These are phyloP conservation scores for Idris sp. DNA, from an alignment of 1,140 invertebrate genomes.

Conservation along the genomic window DNA sequence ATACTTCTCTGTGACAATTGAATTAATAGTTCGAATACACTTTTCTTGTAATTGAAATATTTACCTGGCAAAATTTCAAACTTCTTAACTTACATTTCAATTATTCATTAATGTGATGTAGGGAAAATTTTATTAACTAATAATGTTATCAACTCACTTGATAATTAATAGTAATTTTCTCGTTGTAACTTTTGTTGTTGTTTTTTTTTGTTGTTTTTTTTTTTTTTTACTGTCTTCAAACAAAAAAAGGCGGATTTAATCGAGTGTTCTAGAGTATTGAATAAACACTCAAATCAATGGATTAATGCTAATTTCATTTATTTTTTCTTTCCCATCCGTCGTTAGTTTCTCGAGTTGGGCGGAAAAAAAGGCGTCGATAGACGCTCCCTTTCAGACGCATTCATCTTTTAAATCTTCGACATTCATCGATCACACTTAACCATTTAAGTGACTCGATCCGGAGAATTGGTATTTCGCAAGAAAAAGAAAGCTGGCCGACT, in stretches of 20 bases:
- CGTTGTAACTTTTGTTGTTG: too few species aligned
- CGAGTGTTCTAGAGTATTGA: constrained; percentile 42
- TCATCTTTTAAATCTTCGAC: constrained; percentile 52
- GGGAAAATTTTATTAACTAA: too few species aligned
- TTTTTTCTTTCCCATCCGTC: constrained; percentile 11
- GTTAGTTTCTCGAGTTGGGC: constrained; percentile 1
- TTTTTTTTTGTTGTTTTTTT: constrained; percentile 37
- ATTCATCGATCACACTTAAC: constrained; percentile 56
- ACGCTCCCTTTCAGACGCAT: constrained; percentile 42
- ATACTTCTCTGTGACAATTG: constrained; percentile 22
- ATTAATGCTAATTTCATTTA: constrained; percentile 44
- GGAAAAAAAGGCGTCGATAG: constrained; percentile 24
- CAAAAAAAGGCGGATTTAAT: constrained; percentile 43
- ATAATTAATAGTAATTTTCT: too few species aligned
- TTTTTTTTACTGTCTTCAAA: constrained; percentile 47
- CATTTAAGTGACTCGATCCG: constrained; percentile 34
- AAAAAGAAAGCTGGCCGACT: constrained; percentile 5
- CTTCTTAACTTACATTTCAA: constrained; percentile 1
- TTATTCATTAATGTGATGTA: too few species aligned
- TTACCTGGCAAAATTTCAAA: constrained; percentile 22
- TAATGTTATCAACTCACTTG: too few species aligned
- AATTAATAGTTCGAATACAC: constrained; percentile 42
- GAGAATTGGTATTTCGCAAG: constrained; percentile 16
- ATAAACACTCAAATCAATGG: constrained; percentile 48
- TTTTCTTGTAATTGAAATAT: constrained; percentile 38